phyloP scores from a whole-genome alignment of 2,797 vertebrate genomes.

The Cossypha caffra region DNA sequence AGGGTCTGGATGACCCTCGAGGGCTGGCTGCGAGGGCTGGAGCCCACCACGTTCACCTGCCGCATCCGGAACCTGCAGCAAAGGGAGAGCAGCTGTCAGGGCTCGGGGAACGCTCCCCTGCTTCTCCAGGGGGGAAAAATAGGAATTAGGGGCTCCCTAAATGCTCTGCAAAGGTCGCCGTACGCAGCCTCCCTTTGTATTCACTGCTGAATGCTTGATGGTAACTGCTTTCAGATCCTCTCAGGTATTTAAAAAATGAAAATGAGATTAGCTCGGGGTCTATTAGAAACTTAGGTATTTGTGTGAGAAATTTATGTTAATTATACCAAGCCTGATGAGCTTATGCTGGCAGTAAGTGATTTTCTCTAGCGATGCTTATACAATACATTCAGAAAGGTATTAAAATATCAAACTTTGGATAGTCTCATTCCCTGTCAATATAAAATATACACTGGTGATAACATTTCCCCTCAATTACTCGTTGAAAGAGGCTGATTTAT shows the following conservation, averaged over 20 bases:
- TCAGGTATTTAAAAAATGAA: constrained; percentile 61
- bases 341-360: constrained; percentile 62
- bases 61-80: constrained; percentile 87
- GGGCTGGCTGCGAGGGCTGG: constrained; percentile 85
- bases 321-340: constrained; percentile 58
- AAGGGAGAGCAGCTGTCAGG: rapidly evolving
- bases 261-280: constrained; percentile 59
- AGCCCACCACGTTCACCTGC: constrained; percentile 90
- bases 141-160: background rate
- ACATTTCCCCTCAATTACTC: constrained; percentile 59
- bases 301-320: constrained; percentile 62
- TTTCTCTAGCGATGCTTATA: constrained; percentile 27
- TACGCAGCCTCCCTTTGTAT: background rate
- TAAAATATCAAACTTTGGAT: constrained; percentile 52
- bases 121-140: background rate
- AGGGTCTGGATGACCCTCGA: constrained; percentile 92
- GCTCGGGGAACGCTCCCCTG: rapidly evolving
- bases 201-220: background rate
- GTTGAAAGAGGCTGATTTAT: constrained; percentile 54
- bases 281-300: constrained; percentile 61
- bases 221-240: constrained; percentile 21
- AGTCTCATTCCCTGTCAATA: constrained; percentile 48
- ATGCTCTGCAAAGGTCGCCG: background rate
- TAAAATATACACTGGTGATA: constrained; percentile 49
- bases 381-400: constrained; percentile 57